Conservation (phyloP, 2,797 vertebrate species). For the Tadarida brasiliensis region DNA sequence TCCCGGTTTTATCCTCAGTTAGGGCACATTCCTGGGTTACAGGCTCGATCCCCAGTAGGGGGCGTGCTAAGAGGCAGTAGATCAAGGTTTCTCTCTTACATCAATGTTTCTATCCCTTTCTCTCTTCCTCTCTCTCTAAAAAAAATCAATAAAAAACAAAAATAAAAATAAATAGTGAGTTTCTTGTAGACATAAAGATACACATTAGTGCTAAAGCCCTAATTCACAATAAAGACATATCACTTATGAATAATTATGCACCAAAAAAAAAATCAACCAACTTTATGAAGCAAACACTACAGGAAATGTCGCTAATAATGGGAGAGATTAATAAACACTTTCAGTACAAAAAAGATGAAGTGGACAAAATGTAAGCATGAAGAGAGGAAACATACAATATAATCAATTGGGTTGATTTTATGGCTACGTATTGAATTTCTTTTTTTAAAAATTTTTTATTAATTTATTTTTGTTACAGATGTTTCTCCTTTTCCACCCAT, state of each 20-base stretch:
- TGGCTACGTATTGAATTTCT: conserved; percentile 3
- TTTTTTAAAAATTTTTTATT: no score
- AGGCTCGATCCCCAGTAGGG: no score
- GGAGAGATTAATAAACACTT: not conserved
- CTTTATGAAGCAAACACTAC: conserved; percentile 42
- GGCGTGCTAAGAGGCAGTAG: no score
- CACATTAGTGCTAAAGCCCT: not conserved
- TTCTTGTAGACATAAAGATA: conserved; percentile 27
- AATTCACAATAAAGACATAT: conserved; percentile 33
- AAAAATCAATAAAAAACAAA: no score
- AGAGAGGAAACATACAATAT: not conserved
- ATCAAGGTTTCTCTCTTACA: no score
- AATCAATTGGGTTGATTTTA: not conserved
- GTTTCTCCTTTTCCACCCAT: no score
- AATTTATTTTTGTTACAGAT: no score
- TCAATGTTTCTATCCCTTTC: no score
- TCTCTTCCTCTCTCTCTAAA: no score
- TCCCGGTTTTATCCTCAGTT: no score
- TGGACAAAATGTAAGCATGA: conserved; percentile 18
- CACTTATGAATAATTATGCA: conserved; percentile 47
- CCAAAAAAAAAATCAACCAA: not conserved
- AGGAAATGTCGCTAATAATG: conserved; percentile 20
- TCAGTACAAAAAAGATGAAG: not conserved
- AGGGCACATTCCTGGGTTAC: no score
- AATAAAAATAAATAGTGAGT: not conserved